Conservation (phyloP, 2,888 invertebrate species). For the Eilema depressum region DNA sequence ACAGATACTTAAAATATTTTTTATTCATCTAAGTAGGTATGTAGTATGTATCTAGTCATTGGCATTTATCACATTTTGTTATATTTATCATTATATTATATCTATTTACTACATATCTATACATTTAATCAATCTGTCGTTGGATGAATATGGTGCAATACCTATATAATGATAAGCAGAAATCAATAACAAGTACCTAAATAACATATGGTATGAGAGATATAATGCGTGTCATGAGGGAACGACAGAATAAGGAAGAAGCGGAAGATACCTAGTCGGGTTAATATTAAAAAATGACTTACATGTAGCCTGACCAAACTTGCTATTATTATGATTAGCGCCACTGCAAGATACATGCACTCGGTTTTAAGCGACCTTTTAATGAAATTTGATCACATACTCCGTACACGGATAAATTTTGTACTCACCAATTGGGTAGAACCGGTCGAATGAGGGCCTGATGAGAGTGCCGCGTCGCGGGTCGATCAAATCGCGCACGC, state of each 20-base stretch:
- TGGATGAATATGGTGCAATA: neutral
- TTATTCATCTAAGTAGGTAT: neutral
- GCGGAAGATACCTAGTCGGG: constrained; percentile 20
- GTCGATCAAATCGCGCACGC: constrained; percentile 68
- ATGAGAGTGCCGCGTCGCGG: constrained; percentile 2
- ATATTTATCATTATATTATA: too few relatives aligned
- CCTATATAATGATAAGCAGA: constrained; percentile 1
- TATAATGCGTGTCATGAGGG: constrained; percentile 17
- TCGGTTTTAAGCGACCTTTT: constrained; percentile 54
- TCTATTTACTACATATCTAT: too few relatives aligned
- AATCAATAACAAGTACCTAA: constrained; percentile 10
- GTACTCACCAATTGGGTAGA: constrained; percentile 77
- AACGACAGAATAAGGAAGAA: constrained; percentile 15
- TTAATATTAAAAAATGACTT: constrained; percentile 63
- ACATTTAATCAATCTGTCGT: neutral
- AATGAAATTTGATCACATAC: constrained; percentile 47
- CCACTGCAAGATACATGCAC: constrained; percentile 85
- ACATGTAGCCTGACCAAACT: constrained; percentile 83
- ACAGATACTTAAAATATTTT: too few relatives aligned
- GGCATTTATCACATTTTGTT: neutral
- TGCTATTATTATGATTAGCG: constrained; percentile 81
- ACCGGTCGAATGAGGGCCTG: constrained; percentile 68
- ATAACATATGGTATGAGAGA: neutral
- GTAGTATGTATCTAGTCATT: neutral
- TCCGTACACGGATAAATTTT: constrained; percentile 64